phyloP scores from a whole-genome alignment of 2,113 vertebrate species.

The Herpetotheres cachinnans region DNA sequence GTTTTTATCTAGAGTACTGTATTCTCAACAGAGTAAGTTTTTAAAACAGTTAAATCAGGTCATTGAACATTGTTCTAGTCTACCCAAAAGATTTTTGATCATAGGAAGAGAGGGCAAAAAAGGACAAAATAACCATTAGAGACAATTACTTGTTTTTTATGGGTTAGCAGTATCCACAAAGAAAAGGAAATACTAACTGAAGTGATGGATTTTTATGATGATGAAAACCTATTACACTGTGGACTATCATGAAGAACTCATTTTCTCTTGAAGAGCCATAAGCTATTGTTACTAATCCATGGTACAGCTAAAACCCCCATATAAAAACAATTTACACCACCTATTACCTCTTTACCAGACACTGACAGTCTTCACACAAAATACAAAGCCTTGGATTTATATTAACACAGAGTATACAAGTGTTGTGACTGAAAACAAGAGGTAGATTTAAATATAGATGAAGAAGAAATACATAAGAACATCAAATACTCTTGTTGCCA shows the following conservation, averaged over 20 bases:
- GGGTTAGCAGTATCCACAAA: neutral
- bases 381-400: neutral
- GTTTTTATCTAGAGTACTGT: neutral
- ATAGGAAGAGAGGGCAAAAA: neutral
- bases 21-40: neutral
- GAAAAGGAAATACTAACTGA: conserved; percentile 6
- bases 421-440: neutral
- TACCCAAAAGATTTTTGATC: neutral
- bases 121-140: conserved; percentile 29
- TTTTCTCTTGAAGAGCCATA: conserved; percentile 22
- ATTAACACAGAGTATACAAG: neutral
- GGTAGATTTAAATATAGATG: neutral
- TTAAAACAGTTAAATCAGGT: neutral
- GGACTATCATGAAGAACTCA: conserved; percentile 11
- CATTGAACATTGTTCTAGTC: neutral
- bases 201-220: conserved; percentile 36
- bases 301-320: neutral
- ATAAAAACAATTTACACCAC: conserved; percentile 7
- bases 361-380: neutral
- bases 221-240: conserved; percentile 31
- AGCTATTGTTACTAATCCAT: conserved; percentile 10
- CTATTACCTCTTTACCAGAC: neutral
- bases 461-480: neutral
- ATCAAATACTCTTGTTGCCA: neutral
- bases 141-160: conserved; percentile 10